Evolutionary conservation across 2,888 invertebrate genomes (phyloP).

Genomic region (Endotricha flammealis): DNA sequence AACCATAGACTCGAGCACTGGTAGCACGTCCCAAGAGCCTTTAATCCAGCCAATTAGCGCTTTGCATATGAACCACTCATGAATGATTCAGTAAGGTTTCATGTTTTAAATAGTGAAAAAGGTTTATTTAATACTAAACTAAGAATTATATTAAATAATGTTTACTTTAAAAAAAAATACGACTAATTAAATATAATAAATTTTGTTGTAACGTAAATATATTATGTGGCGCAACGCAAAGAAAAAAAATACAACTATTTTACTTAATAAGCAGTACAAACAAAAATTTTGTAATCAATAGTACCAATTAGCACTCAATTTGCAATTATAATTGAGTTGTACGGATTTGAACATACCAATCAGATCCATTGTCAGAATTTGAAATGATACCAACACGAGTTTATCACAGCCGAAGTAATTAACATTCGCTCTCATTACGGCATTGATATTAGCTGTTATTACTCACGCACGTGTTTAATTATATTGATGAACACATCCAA

Average conservation of each 20-base stretch:
- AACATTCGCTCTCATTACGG: neutral
- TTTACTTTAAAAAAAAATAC: too few species aligned
- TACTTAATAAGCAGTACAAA: too few species aligned
- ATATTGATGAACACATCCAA: too few species aligned
- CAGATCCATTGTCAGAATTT: conserved; percentile 7
- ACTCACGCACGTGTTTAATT: too few species aligned
- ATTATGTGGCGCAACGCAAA: too few species aligned
- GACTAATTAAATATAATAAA: too few species aligned
- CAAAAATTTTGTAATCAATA: too few species aligned
- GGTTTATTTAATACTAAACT: conserved; percentile 41
- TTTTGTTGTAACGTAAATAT: too few species aligned
- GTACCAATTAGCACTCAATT: conserved; percentile 2
- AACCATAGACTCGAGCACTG: neutral
- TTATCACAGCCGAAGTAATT: conserved; percentile 9
- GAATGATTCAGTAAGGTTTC: conserved; percentile 38
- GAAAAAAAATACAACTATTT: too few species aligned
- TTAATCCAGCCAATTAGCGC: conserved; percentile 30
- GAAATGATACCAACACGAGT: conserved; percentile 22
- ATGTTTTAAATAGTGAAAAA: conserved; percentile 35
- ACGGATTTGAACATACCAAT: conserved; percentile 15
- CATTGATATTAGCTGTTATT: neutral
- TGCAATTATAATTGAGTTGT: conserved; percentile 16
- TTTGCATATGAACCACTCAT: conserved; percentile 30
- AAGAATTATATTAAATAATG: too few species aligned
- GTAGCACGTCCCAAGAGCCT: conserved; percentile 16